These are phyloP conservation scores for Athalia rosae DNA, from an alignment of 2,888 invertebrate species.

Conservation along the genomic window DNA sequence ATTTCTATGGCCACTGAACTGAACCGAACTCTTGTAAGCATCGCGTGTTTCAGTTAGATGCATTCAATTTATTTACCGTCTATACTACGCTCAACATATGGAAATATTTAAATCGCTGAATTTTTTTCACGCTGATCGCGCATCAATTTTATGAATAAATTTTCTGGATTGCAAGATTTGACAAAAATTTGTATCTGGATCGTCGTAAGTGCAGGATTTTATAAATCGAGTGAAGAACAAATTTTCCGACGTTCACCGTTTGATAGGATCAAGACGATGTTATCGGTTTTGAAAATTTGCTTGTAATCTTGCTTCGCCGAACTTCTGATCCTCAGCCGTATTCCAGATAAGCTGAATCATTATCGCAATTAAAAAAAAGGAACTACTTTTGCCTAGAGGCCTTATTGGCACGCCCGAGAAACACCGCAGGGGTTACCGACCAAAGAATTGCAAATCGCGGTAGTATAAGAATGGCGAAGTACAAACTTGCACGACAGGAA, in stretches of 20 bases:
- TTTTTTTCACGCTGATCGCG: too few species aligned
- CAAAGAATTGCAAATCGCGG: slow-evolving; percentile 15
- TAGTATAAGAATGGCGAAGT: slow-evolving; percentile 36
- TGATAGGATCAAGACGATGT: neutral
- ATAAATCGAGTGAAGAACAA: neutral
- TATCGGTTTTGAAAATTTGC: slow-evolving; percentile 18
- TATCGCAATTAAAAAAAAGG: slow-evolving; percentile 26
- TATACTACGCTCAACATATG: neutral
- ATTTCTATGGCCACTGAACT: slow-evolving; percentile 55
- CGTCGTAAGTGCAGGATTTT: neutral
- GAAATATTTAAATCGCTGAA: slow-evolving; percentile 4
- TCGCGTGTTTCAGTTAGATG: slow-evolving; percentile 48
- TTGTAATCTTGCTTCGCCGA: neutral
- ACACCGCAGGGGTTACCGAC: slow-evolving; percentile 25
- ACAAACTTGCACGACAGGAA: slow-evolving; percentile 40
- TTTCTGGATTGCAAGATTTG: too few species aligned
- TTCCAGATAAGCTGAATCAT: slow-evolving; percentile 32
- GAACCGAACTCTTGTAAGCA: slow-evolving; percentile 44
- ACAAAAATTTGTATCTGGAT: too few species aligned
- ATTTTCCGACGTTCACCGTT: neutral
- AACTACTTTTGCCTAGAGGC: neutral
- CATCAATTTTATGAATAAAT: too few species aligned
- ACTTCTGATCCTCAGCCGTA: too few species aligned
- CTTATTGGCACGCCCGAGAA: slow-evolving; percentile 14
- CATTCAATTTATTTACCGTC: neutral